These are phyloP conservation scores for Thyatira batis DNA, from an alignment of 2,888 invertebrate species.

Conservation along the genomic window DNA sequence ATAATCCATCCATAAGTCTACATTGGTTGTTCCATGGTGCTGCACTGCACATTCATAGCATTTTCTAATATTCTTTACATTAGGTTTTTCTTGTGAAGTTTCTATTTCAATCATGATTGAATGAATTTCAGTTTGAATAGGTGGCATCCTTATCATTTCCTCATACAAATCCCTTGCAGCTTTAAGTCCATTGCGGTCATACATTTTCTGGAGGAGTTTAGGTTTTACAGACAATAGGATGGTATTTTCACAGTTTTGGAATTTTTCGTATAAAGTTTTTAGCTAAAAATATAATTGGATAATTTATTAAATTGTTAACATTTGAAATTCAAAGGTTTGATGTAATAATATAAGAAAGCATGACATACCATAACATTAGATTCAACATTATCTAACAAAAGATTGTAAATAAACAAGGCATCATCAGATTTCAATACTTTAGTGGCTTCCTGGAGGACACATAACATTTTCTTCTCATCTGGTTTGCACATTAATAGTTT, in stretches of 20 bases:
- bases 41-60: constrained; percentile 84
- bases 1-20: constrained; percentile 88
- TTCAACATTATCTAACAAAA: constrained; percentile 58
- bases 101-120: constrained; percentile 84
- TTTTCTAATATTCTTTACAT: constrained; percentile 78
- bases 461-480: constrained; percentile 62
- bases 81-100: constrained; percentile 63
- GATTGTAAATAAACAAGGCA: constrained; percentile 59
- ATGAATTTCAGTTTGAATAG: constrained; percentile 84
- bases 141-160: constrained; percentile 81
- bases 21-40: constrained; percentile 85
- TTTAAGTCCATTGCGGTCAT: constrained; percentile 73
- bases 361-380: constrained; percentile 58
- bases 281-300: constrained; percentile 52
- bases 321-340: constrained; percentile 4
- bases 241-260: constrained; percentile 73
- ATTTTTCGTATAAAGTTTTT: constrained; percentile 58
- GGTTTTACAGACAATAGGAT: constrained; percentile 82
- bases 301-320: not conserved
- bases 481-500: constrained; percentile 52
- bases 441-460: constrained; percentile 56
- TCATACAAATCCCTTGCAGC: constrained; percentile 84
- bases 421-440: constrained; percentile 57
- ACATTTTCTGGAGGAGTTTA: constrained; percentile 83
- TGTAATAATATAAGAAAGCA: not conserved